These are phyloP conservation scores for Battus philenor DNA, from an alignment of 1,140 invertebrate genomes.

Conservation along the genomic window DNA sequence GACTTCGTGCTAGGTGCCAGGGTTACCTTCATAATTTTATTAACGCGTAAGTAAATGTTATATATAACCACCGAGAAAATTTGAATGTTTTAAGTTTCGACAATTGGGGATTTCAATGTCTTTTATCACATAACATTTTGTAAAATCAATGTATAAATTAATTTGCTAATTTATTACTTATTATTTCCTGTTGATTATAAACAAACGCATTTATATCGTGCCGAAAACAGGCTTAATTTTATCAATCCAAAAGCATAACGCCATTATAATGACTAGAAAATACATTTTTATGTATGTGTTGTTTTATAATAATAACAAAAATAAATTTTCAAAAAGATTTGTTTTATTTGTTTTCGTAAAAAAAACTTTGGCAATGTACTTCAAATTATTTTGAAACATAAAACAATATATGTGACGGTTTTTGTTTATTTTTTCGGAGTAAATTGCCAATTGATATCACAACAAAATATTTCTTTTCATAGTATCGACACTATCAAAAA, in stretches of 20 bases:
- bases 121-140: constrained; percentile 3
- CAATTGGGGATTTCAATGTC: neutral
- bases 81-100: neutral
- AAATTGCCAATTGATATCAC: too few species aligned
- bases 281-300: constrained; percentile 64
- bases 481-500: too few species aligned
- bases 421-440: too few species aligned
- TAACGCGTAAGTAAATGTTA: too few species aligned
- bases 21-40: constrained; percentile 9
- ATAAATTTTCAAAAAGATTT: too few species aligned
- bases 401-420: too few species aligned
- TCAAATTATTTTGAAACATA: too few species aligned
- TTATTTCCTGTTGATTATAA: too few species aligned
- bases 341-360: too few species aligned
- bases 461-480: constrained; percentile 71
- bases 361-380: too few species aligned
- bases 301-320: constrained; percentile 71
- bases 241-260: neutral
- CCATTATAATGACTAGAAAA: constrained; percentile 65
- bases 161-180: constrained; percentile 3
- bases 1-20: constrained; percentile 1
- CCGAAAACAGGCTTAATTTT: too few species aligned
- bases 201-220: constrained; percentile 46
- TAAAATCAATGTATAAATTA: constrained; percentile 10
- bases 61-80: constrained; percentile 11